These are phyloP conservation scores for Cheilosia impressa DNA, from an alignment of 2,888 invertebrate species.

Conservation along the genomic window DNA sequence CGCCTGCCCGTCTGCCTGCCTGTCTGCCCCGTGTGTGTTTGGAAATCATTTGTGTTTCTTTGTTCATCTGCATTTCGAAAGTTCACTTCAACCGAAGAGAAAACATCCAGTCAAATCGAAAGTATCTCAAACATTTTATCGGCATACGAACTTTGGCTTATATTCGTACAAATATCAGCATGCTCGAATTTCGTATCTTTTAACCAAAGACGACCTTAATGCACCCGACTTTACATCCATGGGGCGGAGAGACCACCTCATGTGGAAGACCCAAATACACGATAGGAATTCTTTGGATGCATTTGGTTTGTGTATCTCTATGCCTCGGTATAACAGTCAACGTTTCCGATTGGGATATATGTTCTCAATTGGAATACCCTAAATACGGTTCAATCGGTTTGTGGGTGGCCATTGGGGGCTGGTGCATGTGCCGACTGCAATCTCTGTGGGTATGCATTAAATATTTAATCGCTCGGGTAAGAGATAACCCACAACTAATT, in stretches of 20 bases:
- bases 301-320: background rate
- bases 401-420: background rate
- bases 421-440: conserved; percentile 33
- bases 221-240: background rate
- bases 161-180: background rate
- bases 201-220: conserved; percentile 37
- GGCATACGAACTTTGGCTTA: background rate
- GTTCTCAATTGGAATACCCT: conserved; percentile 33
- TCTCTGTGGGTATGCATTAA: conserved; percentile 62
- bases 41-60: background rate
- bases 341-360: conserved; percentile 8
- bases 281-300: conserved; percentile 2
- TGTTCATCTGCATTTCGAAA: conserved; percentile 16
- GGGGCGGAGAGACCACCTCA: conserved; percentile 11
- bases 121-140: conserved; percentile 13
- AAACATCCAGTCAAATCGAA: conserved; percentile 20
- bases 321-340: conserved; percentile 11
- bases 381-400: conserved; percentile 21
- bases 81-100: conserved; percentile 16
- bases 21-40: background rate
- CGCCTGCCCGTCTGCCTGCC: background rate
- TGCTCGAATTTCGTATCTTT: background rate
- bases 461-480: conserved; percentile 55
- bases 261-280: conserved; percentile 37
- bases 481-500: conserved; percentile 58